phyloP scores from a whole-genome alignment of 2,888 invertebrate species.

The Phengaris arion region DNA sequence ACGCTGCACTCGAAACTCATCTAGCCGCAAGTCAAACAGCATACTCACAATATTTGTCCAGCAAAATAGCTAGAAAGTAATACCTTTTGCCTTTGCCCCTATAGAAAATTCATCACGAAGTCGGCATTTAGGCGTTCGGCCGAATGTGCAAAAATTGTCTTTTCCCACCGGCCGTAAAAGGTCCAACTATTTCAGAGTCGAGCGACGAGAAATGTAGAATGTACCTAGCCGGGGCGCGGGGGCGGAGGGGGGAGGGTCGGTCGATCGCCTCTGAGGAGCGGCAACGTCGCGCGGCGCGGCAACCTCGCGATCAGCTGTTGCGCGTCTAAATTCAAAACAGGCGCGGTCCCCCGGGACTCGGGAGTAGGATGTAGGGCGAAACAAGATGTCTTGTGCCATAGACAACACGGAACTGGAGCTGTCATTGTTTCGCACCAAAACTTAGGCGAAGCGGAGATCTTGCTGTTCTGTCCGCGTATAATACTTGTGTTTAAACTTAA shows the following conservation, averaged over 20 bases:
- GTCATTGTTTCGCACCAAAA: too few species aligned
- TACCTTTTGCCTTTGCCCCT: background rate
- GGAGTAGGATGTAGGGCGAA: conserved; percentile 26
- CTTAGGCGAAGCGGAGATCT: too few species aligned
- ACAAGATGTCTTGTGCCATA: conserved; percentile 29
- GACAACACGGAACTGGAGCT: background rate
- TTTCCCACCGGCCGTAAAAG: conserved; percentile 43
- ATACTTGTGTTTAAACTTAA: too few species aligned
- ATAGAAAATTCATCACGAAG: conserved; percentile 19
- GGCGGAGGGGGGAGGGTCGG: conserved; percentile 54
- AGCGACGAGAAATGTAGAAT: conserved; percentile 56
- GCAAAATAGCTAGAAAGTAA: conserved; percentile 3
- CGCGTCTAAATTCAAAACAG: conserved; percentile 71
- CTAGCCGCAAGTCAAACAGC: conserved; percentile 13
- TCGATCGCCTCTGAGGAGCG: conserved; percentile 68
- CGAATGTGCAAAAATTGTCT: conserved; percentile 35
- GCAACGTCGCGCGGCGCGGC: conserved; percentile 59
- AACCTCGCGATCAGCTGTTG: conserved; percentile 74
- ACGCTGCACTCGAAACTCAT: background rate
- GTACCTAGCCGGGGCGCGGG: conserved; percentile 49
- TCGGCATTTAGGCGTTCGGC: conserved; percentile 23
- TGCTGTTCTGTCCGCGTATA: too few species aligned
- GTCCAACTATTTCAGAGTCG: conserved; percentile 56
- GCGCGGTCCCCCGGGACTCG: conserved; percentile 38
- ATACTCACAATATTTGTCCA: background rate